Evolutionary conservation across 2,888 invertebrate species (phyloP).

Genomic region (Acleris sparsana): DNA sequence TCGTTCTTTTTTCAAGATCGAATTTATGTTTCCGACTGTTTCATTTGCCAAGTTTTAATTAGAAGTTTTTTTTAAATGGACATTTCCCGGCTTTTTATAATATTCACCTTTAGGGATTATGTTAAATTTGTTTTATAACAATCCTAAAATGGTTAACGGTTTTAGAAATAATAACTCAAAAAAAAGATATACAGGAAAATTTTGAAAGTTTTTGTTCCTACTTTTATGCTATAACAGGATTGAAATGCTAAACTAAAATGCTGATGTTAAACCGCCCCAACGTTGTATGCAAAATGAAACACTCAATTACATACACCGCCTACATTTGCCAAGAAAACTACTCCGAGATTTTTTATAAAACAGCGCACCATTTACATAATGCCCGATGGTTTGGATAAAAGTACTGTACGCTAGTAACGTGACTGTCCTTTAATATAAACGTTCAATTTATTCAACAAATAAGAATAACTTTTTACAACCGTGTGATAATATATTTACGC

Average conservation of each 20-base stretch:
- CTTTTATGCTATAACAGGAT: not conserved
- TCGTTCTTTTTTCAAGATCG: too few relatives aligned
- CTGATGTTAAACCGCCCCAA: slow-evolving; percentile 5
- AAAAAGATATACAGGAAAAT: too few relatives aligned
- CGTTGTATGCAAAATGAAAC: slow-evolving; percentile 15
- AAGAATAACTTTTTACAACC: not conserved
- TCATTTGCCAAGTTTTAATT: too few relatives aligned
- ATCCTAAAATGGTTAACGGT: too few relatives aligned
- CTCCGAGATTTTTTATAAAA: slow-evolving; percentile 26
- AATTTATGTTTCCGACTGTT: too few relatives aligned
- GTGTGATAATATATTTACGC: not conserved
- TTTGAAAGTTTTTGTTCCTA: too few relatives aligned
- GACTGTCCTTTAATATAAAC: not conserved
- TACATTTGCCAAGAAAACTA: slow-evolving; percentile 35
- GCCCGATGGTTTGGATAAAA: slow-evolving; percentile 23
- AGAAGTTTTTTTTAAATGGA: too few relatives aligned
- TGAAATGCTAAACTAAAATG: not conserved
- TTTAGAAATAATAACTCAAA: too few relatives aligned
- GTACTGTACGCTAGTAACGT: not conserved
- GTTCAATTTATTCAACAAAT: not conserved
- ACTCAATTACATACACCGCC: slow-evolving; percentile 26
- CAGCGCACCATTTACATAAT: slow-evolving; percentile 26
- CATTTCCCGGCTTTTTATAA: too few relatives aligned
- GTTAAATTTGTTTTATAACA: too few relatives aligned
- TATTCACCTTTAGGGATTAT: too few relatives aligned